Evolutionary conservation across 2,797 vertebrate species (phyloP).

Genomic region (Tadarida brasiliensis): DNA sequence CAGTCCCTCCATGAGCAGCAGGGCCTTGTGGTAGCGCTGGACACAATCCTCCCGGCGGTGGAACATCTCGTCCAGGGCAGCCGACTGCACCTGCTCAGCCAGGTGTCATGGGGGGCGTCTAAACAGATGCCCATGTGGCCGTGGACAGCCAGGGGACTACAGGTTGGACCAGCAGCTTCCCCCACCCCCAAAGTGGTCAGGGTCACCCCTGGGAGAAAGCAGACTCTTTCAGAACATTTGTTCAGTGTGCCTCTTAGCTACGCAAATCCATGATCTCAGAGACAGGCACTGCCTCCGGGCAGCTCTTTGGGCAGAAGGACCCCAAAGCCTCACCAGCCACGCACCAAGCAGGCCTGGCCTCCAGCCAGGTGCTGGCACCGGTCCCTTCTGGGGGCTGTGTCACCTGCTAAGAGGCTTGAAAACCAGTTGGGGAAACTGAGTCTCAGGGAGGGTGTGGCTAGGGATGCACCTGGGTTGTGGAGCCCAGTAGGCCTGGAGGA

Average conservation of each 20-base stretch:
- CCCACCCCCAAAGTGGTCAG: background rate
- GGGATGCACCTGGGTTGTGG: background rate
- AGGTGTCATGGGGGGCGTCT: fast-evolving
- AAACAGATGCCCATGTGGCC: fast-evolving
- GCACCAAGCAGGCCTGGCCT: background rate
- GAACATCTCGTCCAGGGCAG: constrained; percentile 99
- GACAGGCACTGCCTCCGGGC: too few relatives aligned
- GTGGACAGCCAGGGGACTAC: background rate
- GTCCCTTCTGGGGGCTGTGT: background rate
- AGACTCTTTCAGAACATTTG: fast-evolving
- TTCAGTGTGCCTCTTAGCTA: fast-evolving
- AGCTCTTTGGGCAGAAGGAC: background rate
- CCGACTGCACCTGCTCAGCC: constrained; percentile 93
- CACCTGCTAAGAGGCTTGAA: background rate
- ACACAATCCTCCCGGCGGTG: constrained; percentile 92
- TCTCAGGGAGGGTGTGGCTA: background rate
- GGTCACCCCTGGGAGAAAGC: background rate
- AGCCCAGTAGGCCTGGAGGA: background rate
- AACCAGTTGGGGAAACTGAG: background rate
- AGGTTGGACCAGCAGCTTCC: background rate
- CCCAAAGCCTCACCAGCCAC: background rate
- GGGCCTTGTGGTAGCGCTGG: constrained; percentile 96
- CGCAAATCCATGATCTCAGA: fast-evolving
- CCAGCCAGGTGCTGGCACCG: fast-evolving
- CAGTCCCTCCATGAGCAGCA: constrained; percentile 97